Conservation (phyloP, 2,113 vertebrate genomes). For the Loxodonta africana region DNA sequence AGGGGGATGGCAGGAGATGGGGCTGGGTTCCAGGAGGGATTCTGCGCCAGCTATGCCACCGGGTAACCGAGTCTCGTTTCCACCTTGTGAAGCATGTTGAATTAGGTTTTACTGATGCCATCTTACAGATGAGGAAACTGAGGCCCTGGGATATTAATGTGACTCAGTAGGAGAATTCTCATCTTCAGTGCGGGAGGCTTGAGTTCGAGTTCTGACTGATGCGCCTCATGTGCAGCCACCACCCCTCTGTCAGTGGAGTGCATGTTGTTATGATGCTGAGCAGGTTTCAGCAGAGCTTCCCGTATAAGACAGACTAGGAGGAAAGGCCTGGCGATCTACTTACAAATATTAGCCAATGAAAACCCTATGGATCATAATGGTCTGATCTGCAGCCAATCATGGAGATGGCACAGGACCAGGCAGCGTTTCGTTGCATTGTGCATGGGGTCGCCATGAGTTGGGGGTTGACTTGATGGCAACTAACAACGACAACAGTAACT, state of each 20-base stretch:
- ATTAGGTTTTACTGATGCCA: not conserved
- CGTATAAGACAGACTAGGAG: not conserved
- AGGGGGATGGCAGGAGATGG: not conserved
- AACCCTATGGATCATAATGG: no score
- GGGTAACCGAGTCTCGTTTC: accelerated
- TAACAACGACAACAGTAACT: not conserved
- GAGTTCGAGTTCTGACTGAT: not conserved
- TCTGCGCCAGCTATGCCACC: not conserved
- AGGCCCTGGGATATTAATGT: not conserved
- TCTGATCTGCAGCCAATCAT: not conserved
- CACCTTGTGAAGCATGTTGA: accelerated
- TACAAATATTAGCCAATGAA: not conserved
- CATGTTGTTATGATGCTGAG: not conserved
- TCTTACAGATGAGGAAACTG: not conserved
- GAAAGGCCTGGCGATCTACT: not conserved
- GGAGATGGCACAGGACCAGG: not conserved
- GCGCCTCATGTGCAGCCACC: not conserved
- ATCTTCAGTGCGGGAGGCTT: not conserved
- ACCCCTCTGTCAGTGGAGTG: not conserved
- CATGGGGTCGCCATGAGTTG: not conserved
- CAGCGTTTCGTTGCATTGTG: not conserved
- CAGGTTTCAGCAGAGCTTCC: not conserved
- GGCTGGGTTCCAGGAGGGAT: not conserved
- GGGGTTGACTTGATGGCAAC: not conserved
- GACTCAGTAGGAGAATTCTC: not conserved